These are phyloP conservation scores for Papilio protenor DNA, from an alignment of 2,888 invertebrate species.

Conservation along the genomic window DNA sequence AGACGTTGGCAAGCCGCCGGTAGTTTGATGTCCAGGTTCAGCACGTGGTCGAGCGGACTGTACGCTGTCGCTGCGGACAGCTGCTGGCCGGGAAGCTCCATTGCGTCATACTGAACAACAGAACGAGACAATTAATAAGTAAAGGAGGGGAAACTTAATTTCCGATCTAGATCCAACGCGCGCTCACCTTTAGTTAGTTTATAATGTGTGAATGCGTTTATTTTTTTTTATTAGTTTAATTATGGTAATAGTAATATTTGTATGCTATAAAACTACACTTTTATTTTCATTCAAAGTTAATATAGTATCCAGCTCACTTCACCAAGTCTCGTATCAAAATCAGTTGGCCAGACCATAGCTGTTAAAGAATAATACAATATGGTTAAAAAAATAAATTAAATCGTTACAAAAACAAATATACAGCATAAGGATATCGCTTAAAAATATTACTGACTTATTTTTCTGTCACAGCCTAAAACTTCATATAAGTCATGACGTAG, in stretches of 20 bases:
- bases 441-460: slow-evolving; percentile 24
- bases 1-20: slow-evolving; percentile 76
- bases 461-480: background rate
- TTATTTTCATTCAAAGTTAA: background rate
- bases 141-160: too few species aligned
- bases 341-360: slow-evolving; percentile 75
- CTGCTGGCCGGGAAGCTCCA: slow-evolving; percentile 80
- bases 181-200: too few species aligned
- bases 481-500: background rate
- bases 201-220: too few species aligned
- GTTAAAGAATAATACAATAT: slow-evolving; percentile 24
- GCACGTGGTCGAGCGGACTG: slow-evolving; percentile 77
- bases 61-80: slow-evolving; percentile 75
- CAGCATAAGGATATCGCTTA: slow-evolving; percentile 37
- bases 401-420: slow-evolving; percentile 35
- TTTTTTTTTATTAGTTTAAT: background rate
- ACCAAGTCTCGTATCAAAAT: slow-evolving; percentile 62
- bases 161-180: too few species aligned
- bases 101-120: slow-evolving; percentile 69
- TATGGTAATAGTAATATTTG: background rate
- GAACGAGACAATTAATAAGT: background rate
- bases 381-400: slow-evolving; percentile 41
- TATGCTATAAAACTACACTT: background rate
- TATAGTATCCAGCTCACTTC: slow-evolving; percentile 59
- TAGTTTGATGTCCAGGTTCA: slow-evolving; percentile 76